phyloP scores from a whole-genome alignment of 1,140 invertebrate species.

The Heliconius eleuchia region DNA sequence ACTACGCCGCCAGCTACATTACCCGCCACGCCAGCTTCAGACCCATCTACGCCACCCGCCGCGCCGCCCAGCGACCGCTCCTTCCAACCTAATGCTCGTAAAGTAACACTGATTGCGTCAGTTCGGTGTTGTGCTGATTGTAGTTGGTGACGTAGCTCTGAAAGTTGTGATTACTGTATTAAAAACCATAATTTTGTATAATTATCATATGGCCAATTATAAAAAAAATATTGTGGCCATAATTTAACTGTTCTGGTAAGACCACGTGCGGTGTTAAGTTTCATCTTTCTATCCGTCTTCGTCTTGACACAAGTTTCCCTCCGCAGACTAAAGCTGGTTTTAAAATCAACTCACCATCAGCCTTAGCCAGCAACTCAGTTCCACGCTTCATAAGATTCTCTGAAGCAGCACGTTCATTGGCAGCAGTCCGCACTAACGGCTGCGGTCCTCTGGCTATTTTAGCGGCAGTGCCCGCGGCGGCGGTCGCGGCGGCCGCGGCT shows the following conservation, averaged over 20 bases:
- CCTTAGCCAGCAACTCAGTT: conserved; percentile 70
- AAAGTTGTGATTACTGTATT: conserved; percentile 17
- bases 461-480: conserved; percentile 81
- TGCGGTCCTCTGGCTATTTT: conserved; percentile 50
- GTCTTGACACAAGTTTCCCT: too few species aligned
- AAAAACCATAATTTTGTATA: not conserved
- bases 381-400: conserved; percentile 54
- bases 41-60: conserved; percentile 54
- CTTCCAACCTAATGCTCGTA: conserved; percentile 8
- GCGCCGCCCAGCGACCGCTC: conserved; percentile 23
- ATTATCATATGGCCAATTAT: too few species aligned
- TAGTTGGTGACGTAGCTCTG: conserved; percentile 63
- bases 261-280: too few species aligned
- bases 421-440: conserved; percentile 49
- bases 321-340: too few species aligned
- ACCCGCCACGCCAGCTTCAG: conserved; percentile 32
- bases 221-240: too few species aligned
- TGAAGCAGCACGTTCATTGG: conserved; percentile 45
- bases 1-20: conserved; percentile 55
- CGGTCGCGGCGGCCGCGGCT: conserved; percentile 85
- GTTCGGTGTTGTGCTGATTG: conserved; percentile 49
- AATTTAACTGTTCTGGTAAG: too few species aligned
- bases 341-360: conserved; percentile 57
- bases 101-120: not conserved
- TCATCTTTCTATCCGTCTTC: too few species aligned